Percentiles rank a stretch among this genome's conserved stretches.
Evolutionary conservation across 2,113 vertebrate genomes (phyloP).

Genomic region (Muscicapa adusta): DNA sequence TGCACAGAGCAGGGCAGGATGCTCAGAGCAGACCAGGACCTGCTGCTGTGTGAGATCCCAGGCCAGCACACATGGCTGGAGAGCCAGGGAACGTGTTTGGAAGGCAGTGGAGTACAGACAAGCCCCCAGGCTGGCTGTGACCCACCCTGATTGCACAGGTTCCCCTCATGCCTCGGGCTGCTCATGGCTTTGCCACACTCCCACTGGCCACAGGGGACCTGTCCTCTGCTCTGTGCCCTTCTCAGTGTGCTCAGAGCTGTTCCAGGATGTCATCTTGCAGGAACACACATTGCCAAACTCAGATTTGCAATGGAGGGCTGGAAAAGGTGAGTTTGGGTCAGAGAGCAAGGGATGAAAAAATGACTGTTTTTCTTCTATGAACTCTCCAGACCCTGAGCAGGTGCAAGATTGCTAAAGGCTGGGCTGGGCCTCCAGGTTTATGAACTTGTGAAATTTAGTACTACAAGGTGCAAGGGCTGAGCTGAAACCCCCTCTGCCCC

Average conservation of each 20-base stretch:
- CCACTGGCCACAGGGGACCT: neutral
- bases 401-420: neutral
- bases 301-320: neutral
- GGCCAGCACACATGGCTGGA: neutral
- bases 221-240: neutral
- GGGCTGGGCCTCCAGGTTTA: neutral
- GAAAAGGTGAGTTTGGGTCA: neutral
- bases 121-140: neutral
- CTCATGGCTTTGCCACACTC: rapidly evolving
- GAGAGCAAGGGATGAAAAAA: neutral
- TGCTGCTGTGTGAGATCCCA: neutral
- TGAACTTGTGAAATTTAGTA: neutral
- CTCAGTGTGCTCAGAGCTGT: neutral
- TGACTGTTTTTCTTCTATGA: neutral
- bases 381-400: neutral
- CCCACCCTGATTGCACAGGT: neutral
- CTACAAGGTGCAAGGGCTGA: neutral
- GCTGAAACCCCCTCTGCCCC: neutral
- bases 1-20: neutral
- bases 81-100: neutral
- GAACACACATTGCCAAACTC: neutral
- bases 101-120: neutral
- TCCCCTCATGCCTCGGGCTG: rapidly evolving
- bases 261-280: neutral
- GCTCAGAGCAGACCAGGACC: neutral